Conservation (phyloP, 1,140 invertebrate genomes). For the Anastatus disparis region DNA sequence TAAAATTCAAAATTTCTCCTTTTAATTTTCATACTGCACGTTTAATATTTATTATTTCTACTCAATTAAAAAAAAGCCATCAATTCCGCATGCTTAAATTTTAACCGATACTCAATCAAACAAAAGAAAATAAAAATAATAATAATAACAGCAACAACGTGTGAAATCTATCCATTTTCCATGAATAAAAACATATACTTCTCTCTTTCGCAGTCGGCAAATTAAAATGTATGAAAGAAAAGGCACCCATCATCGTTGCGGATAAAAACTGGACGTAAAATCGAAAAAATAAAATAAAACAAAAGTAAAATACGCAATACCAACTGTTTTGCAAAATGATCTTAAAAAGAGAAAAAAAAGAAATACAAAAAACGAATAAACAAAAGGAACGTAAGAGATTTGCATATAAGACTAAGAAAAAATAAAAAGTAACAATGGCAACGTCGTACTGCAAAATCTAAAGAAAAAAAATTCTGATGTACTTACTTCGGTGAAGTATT, state of each 20-base stretch:
- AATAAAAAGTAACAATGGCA: background rate
- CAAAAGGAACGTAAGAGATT: too few species aligned
- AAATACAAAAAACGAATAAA: background rate
- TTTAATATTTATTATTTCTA: background rate
- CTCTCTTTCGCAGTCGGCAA: background rate
- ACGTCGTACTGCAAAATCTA: background rate
- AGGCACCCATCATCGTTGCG: conserved; percentile 15
- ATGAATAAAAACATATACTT: conserved; percentile 18
- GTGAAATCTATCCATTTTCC: background rate
- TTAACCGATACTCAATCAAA: conserved; percentile 4
- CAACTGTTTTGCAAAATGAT: too few species aligned
- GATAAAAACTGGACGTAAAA: background rate
- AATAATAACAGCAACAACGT: background rate
- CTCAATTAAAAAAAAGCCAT: background rate
- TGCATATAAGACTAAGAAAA: background rate
- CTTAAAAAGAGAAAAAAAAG: background rate
- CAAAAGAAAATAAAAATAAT: background rate
- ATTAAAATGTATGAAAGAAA: conserved; percentile 25
- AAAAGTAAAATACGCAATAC: background rate
- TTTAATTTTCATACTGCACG: too few species aligned
- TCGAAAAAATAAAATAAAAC: background rate
- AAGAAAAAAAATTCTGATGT: conserved; percentile 27
- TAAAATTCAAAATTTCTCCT: too few species aligned
- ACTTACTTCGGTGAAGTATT: conserved; percentile 74
- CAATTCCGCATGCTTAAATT: background rate